Base-by-base conservation (phyloP, 2,113 vertebrate genomes). In the Polypterus bichir region DNA sequence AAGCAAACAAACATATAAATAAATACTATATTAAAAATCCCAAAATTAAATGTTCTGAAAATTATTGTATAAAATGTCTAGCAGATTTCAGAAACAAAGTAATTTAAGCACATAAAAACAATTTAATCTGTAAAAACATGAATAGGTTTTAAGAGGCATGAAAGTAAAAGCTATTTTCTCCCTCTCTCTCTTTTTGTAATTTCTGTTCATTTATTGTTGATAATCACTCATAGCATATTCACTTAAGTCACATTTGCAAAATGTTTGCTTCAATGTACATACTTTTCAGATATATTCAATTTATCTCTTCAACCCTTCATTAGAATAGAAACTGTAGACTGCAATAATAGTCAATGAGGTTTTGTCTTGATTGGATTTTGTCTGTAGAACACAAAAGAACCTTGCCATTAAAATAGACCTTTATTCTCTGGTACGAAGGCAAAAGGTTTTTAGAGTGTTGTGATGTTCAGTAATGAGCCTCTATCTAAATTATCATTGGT, bases 401-500 rank as follows among this genome's bases (percentile, higher is more conserved):
- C 88, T 89, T 86, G 78, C 88, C 91, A 94, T 95, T 93, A 95
- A 93, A 92, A 92, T 81, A 93, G 92, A 93, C 91, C 91, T 96
- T 92, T 93, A 89, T 92, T 91, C 89, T 85, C 70, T 74, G 75
- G 81, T 79, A 86, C 79, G 85, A 87, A 88, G 86, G 90, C 79
- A 75, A 92, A 93, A 91, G 87, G 88, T 89, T 93, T 92, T 89
- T 91, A 93, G 93, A 95, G 93, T 95, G 94, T 96, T 95, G 92
- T 97, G 93, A 93, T 94, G 92, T 93, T 91, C 91, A 85, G 91
- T 95, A 98, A 97, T 97, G 93, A 97, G 91, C 90, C 91, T 96
- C 90, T 93, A 92, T 96, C 92, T 92, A 91, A 94, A 95, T 94
- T 93, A 97, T 97, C 92, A 94, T 91, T 94, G 93, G 92, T 96